Percentiles rank a stretch among this genome's conserved stretches.
Conservation (phyloP, 2,888 invertebrate species). For the Candidula unifasciata region DNA sequence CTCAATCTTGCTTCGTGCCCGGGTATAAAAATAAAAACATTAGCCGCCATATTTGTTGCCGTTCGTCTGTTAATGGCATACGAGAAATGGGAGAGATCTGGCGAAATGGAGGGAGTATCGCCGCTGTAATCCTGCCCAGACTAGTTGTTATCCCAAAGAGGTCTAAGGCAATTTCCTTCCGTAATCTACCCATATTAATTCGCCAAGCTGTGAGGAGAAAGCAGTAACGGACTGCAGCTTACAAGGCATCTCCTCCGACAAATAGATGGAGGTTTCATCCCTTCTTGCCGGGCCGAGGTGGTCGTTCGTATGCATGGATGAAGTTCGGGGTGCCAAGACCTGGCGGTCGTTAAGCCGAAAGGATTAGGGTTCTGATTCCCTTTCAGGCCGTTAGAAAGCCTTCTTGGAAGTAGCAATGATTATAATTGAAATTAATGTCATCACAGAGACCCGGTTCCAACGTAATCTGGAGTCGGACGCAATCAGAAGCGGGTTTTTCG, state of each 20-base stretch:
- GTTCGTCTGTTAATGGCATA: constrained; percentile 52
- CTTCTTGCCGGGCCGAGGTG: background rate
- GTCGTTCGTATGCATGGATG: constrained; percentile 50
- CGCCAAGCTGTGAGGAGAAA: constrained; percentile 20
- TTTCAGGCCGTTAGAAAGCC: constrained; percentile 5
- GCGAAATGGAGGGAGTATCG: constrained; percentile 54
- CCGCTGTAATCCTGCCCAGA: constrained; percentile 47
- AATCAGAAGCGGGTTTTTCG: constrained; percentile 10
- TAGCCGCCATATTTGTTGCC: constrained; percentile 51
- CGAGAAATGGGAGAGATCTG: constrained; percentile 43
- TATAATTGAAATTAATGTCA: constrained; percentile 59
- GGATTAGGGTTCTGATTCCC: constrained; percentile 16
- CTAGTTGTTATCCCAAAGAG: constrained; percentile 53
- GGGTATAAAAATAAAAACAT: constrained; percentile 32
- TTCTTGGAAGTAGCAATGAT: constrained; percentile 49
- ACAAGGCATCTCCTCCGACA: constrained; percentile 53
- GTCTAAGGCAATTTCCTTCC: constrained; percentile 67
- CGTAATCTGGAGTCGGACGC: constrained; percentile 24
- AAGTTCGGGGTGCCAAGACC: constrained; percentile 34
- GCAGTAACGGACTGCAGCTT: constrained; percentile 52
- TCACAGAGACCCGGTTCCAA: constrained; percentile 19
- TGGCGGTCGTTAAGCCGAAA: constrained; percentile 11
- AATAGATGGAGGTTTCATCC: constrained; percentile 54
- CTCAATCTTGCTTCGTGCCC: constrained; percentile 9
- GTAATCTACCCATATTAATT: constrained; percentile 66